These are phyloP conservation scores for Drosophila demipolita DNA, from an alignment of 2,888 invertebrate genomes.

Conservation along the genomic window DNA sequence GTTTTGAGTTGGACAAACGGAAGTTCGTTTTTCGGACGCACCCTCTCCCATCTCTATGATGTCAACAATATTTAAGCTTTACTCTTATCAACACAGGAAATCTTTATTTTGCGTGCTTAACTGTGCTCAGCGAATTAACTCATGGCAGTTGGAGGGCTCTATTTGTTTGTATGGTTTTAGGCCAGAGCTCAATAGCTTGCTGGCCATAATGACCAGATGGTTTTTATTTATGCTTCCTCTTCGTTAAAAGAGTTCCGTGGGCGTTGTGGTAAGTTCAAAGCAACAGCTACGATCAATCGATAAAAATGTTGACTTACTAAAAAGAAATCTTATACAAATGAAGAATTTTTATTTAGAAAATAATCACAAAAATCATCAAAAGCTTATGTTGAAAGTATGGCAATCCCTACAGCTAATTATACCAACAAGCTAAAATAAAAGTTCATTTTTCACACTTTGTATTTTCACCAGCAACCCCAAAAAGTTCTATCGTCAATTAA, in stretches of 20 bases:
- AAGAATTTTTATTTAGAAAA: neutral
- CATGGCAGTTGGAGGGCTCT: neutral
- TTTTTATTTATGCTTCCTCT: neutral
- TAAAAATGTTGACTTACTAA: neutral
- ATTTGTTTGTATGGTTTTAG: constrained; percentile 8
- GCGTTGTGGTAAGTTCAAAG: neutral
- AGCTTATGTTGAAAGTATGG: constrained; percentile 7
- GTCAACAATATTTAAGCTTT: constrained; percentile 47
- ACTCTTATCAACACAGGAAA: constrained; percentile 54
- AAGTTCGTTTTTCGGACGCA: neutral
- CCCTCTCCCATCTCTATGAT: constrained; percentile 33
- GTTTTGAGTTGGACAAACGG: constrained; percentile 25
- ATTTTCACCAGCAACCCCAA: neutral
- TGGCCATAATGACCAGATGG: constrained; percentile 16
- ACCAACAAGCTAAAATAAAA: neutral
- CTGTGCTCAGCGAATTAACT: constrained; percentile 20
- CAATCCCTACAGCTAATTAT: constrained; percentile 3
- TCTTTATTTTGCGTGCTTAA: constrained; percentile 59
- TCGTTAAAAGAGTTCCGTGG: neutral
- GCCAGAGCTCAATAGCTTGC: neutral
- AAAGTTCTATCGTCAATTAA: constrained; percentile 31
- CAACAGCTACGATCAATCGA: neutral
- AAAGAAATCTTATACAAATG: neutral
- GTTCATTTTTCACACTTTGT: neutral
- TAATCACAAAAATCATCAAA: neutral